Percentiles rank a stretch among this genome's conserved stretches.
Evolutionary conservation across 1,140 invertebrate species (phyloP).

Genomic region (Nymphalis io): DNA sequence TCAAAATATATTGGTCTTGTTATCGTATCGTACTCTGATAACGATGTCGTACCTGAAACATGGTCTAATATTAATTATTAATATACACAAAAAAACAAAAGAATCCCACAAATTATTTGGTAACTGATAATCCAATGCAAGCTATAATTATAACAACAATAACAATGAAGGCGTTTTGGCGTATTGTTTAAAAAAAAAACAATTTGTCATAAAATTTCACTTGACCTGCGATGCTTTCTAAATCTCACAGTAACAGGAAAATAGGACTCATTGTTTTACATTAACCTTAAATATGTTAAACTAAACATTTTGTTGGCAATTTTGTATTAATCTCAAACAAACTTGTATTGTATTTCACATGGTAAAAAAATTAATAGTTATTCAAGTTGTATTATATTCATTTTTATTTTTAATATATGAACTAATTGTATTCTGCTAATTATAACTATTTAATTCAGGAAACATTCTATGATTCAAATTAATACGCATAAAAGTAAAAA

Average conservation of each 20-base stretch:
- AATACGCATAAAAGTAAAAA: too few species aligned
- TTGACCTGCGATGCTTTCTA: constrained; percentile 37
- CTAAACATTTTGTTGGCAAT: neutral
- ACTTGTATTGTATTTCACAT: neutral
- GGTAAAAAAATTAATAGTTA: too few species aligned
- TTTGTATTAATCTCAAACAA: neutral
- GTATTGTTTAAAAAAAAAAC: constrained; percentile 38
- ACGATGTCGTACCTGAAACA: too few species aligned
- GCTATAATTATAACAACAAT: constrained; percentile 28
- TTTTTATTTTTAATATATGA: too few species aligned
- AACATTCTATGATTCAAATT: too few species aligned
- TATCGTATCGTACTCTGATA: too few species aligned
- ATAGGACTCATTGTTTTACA: neutral
- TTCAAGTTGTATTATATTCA: too few species aligned
- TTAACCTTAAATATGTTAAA: neutral
- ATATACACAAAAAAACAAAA: neutral
- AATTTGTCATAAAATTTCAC: constrained; percentile 41
- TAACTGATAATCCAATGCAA: constrained; percentile 29
- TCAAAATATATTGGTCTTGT: too few species aligned
- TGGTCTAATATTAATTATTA: too few species aligned
- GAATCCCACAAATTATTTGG: neutral
- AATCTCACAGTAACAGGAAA: constrained; percentile 33
- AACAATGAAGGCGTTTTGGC: constrained; percentile 22
- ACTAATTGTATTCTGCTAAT: too few species aligned
- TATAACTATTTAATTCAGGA: too few species aligned